Base-by-base conservation (phyloP, 2,113 vertebrate species). In the Chaetodon trifascialis region DNA sequence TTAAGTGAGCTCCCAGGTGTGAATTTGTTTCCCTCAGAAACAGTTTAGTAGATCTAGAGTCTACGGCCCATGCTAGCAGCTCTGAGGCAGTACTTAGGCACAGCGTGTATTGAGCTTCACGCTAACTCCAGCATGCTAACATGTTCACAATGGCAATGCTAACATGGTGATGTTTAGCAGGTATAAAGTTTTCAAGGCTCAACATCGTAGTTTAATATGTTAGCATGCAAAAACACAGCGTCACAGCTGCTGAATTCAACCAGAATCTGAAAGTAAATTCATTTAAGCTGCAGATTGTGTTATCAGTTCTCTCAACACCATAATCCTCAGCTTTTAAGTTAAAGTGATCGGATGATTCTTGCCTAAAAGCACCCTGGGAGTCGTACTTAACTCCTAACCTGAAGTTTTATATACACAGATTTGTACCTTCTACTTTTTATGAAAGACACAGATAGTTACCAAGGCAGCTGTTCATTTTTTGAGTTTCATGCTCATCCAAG, bases 1-100 rank as follows among this genome's bases (percentile, higher is more conserved):
- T 65, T 38, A 56, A 59, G 40, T 62, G n/a, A 66, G 16, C 49
- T 66, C 68, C 64, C 34, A 68, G 51, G 40, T 73, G 70, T 46
- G 47, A 69, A 47, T 70, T 12, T 42, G 42, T 74, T 52, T 0
- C 52, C 59, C 21, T 44, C 63, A 21, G 49, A 55, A 62, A 34
- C 56, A 17, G 42, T 34, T 49, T 14, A 2, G 3, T 19, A 44
- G 16, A 36, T 79, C 11, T 11, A 42, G 19, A 16, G 69, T 46
- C 4, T 23, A 23, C 36, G 19, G 4, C 56, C 30, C 25, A 23
- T 54, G 10, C 47, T 52, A 21, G 38, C 2, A 17, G 62, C 52
- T n/a, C 58, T 49, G 34, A 56, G 11, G 21, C 30, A 30, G 36
- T 62, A 10, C 55, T n/a, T 34, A 30, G 3, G 30, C 30, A 30